Evolutionary conservation across 2,888 invertebrate species (phyloP), one percentile per base, ranked within the genome.

Genomic region (Apotomis betuletana): DNA sequence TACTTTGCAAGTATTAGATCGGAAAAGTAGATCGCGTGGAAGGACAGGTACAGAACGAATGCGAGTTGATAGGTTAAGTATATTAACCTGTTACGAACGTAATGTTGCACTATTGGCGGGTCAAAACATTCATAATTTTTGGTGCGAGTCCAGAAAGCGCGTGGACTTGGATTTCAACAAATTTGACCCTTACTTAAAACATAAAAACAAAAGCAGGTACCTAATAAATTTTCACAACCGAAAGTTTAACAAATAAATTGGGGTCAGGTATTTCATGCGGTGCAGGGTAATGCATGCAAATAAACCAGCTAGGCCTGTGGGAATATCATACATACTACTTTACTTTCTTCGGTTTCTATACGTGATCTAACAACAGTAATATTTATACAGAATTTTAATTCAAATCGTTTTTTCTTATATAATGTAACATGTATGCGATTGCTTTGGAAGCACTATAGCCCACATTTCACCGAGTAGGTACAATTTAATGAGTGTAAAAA

Each of bases 381-480:
- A 27, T 27, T 27, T 27, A 27, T 27, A 1, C 27, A 27, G 27
- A 27, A 27, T 27, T 27, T 27, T 27, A 27, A 2, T 27, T 27
- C 27, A 1, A 27, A 27, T 27, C 1, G 27, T 27, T 27, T 27
- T 27, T 27, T 27, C 27, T 27, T 27, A 27, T 27, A 27, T 27
- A 27, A 27, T 27, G 27, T 27, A 27, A 27, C 27, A 27, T 27
- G 27, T 27, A 27, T 27, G 27, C 27, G 27, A 27, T 27, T 27
- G 27, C 27, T 27, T 27, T 27, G 2, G 27, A 27, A 27, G 27
- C 27, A 9, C 10, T 57, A 46, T 65, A 8, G 46, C 46, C 65
- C 55, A 57, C 65, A 65, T 65, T 65, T 65, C 55, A 46, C 46
- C 65, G 57, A 65, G 57, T n/a, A n/a, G n/a, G n/a, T 57, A 65